These are phyloP conservation scores for Plemyria rubiginata DNA, from an alignment of 2,888 invertebrate species.

Conservation along the genomic window DNA sequence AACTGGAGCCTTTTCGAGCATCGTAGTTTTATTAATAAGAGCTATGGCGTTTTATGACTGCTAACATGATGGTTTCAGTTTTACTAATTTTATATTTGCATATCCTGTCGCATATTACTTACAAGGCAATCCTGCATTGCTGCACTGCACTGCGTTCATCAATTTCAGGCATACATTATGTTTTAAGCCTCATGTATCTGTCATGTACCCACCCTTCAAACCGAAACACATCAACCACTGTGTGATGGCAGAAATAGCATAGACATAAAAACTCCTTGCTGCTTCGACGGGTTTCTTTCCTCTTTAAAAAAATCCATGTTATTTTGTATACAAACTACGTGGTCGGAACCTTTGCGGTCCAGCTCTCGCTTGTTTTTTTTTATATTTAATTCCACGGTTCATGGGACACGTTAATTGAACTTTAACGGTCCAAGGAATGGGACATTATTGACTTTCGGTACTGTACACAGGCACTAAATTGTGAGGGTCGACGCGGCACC, in stretches of 20 bases:
- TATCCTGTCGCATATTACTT: too few relatives aligned
- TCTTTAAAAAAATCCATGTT: too few relatives aligned
- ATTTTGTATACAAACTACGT: background rate
- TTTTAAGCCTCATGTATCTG: too few relatives aligned
- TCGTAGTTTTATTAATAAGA: conserved; percentile 1
- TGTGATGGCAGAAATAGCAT: too few relatives aligned
- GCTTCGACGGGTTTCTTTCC: too few relatives aligned
- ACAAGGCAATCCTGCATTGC: too few relatives aligned
- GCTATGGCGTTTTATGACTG: conserved; percentile 59
- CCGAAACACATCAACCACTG: too few relatives aligned
- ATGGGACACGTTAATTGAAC: conserved; percentile 73
- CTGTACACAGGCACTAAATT: conserved; percentile 52
- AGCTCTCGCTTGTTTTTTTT: conserved; percentile 58
- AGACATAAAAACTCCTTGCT: too few relatives aligned
- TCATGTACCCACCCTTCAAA: too few relatives aligned
- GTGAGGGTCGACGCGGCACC: conserved; percentile 50
- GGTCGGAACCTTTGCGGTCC: conserved; percentile 1
- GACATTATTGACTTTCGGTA: conserved; percentile 65
- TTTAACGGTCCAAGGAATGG: conserved; percentile 70
- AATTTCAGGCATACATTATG: too few relatives aligned
- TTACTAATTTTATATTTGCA: background rate
- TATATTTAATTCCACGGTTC: conserved; percentile 76
- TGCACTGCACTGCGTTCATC: background rate
- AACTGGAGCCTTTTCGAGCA: background rate
- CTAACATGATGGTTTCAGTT: conserved; percentile 45